Evolutionary conservation across 2,113 vertebrate species (phyloP), one percentile per base, ranked within the genome.

Genomic region (Sapayoa aenigma): DNA sequence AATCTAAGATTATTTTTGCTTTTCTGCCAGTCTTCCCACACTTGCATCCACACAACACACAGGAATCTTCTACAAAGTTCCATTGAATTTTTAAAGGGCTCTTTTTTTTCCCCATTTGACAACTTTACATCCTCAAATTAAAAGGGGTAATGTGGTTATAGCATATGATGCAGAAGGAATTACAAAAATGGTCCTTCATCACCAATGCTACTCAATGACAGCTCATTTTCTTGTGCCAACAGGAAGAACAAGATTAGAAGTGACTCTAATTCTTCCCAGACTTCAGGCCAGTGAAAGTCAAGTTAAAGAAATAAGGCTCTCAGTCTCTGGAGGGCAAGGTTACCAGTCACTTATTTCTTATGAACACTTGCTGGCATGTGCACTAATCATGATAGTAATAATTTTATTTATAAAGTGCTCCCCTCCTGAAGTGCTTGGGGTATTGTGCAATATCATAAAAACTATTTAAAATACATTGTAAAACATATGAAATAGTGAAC

Each of bases 191-290:
- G 93, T 71, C 95, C 87, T 94, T 97, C 73, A 41, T 58, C 93
- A 86, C 94, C 75, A 91, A 42, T 80, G 82, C 53, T 92, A 84
- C 42, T 95, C 96, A 96, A 91, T 95, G 97, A 96, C 96, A 97
- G 93, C 94, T 96, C 90, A 96, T 96, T 97, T 97, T 95, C 96
- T 95, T 96, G 90, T 93, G 96, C 95, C 97, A 97, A 83, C 97
- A 95, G 87, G 93, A 97, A 96, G 80, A 95, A 95, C 69, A 91
- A 97, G 96, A 97, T 97, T 97, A 97, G 89, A 96, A 94, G 75
- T 96, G 93, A 97, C 89, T 96, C 84, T 95, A 96, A 96, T 97
- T 97, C 95, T 96, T 93, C 69, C 72, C 93, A 96, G 93, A 93
- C 94, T 96, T 94, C 91, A 95, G 94, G 90, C 89, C 15, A 3